Evolutionary conservation across 2,113 vertebrate genomes (phyloP).

Genomic region (Poecile atricapillus): DNA sequence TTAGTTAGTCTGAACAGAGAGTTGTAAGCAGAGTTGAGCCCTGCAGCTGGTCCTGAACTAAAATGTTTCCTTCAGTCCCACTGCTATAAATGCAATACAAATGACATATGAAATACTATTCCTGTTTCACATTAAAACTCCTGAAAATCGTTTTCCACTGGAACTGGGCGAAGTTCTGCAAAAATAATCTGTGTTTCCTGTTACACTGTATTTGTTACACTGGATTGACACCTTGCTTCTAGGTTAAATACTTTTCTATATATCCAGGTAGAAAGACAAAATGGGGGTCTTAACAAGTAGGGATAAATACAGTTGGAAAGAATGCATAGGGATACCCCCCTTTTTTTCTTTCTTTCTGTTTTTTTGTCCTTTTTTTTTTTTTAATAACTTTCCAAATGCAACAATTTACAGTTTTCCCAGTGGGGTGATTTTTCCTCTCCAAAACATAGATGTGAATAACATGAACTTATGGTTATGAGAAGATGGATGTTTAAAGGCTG

Average conservation of each 20-base stretch:
- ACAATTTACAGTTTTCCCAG: background rate
- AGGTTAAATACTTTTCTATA: background rate
- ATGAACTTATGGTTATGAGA: background rate
- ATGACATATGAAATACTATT: background rate
- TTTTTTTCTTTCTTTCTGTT: too few species aligned
- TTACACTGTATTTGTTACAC: background rate
- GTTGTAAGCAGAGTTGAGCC: background rate
- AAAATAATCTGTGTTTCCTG: background rate
- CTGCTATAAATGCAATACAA: slow-evolving; percentile 11
- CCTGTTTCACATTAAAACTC: background rate
- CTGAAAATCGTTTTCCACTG: background rate
- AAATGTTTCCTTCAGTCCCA: background rate
- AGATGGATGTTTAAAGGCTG: background rate
- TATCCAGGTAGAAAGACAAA: background rate
- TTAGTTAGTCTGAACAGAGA: background rate
- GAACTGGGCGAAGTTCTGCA: background rate
- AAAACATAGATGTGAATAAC: background rate
- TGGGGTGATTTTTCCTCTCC: background rate
- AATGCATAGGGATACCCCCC: background rate
- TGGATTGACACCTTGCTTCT: background rate
- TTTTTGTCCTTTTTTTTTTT: too few species aligned
- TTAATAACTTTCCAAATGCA: background rate
- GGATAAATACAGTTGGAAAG: background rate
- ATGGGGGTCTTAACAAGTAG: background rate
- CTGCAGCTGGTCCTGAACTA: slow-evolving; percentile 8